phyloP scores from a whole-genome alignment of 1,140 invertebrate genomes.

The Drosophila sechellia region DNA sequence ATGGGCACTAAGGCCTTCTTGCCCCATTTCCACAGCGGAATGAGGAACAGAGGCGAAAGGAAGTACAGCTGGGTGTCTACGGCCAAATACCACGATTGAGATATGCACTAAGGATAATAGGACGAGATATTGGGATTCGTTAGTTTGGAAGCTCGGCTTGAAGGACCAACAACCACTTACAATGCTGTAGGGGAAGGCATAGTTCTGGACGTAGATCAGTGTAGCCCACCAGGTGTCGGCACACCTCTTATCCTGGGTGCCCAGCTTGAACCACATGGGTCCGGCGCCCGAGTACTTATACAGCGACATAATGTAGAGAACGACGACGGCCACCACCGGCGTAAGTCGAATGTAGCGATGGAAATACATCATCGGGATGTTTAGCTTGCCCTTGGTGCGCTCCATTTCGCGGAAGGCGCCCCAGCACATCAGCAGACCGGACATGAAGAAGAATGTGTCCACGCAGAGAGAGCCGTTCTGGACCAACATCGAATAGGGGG shows the following conservation, averaged over 20 bases:
- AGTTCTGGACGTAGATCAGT: slow-evolving; percentile 94
- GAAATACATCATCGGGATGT: slow-evolving; percentile 85
- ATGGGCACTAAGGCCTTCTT: slow-evolving; percentile 87
- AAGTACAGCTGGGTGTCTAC: slow-evolving; percentile 95
- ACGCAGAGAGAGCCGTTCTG: slow-evolving; percentile 88
- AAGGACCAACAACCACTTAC: slow-evolving; percentile 40
- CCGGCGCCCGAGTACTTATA: slow-evolving; percentile 86
- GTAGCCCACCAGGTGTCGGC: slow-evolving; percentile 93
- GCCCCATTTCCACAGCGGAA: slow-evolving; percentile 88
- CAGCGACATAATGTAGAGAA: slow-evolving; percentile 85
- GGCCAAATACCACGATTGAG: slow-evolving; percentile 95
- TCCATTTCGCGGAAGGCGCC: slow-evolving; percentile 88
- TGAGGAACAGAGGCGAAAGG: slow-evolving; percentile 90
- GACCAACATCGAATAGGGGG: slow-evolving; percentile 86
- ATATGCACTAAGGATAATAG: slow-evolving; percentile 91
- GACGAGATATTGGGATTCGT: neutral
- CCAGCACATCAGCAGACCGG: slow-evolving; percentile 88
- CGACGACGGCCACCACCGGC: slow-evolving; percentile 86
- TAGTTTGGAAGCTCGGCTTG: neutral
- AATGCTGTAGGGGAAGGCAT: slow-evolving; percentile 85
- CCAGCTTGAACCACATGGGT: slow-evolving; percentile 86
- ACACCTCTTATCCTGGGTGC: slow-evolving; percentile 88
- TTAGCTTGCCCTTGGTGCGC: slow-evolving; percentile 86
- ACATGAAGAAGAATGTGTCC: slow-evolving; percentile 89
- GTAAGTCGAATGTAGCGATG: slow-evolving; percentile 87